These are phyloP conservation scores for Orchestia grillus DNA, from an alignment of 1,140 invertebrate genomes.

Conservation along the genomic window DNA sequence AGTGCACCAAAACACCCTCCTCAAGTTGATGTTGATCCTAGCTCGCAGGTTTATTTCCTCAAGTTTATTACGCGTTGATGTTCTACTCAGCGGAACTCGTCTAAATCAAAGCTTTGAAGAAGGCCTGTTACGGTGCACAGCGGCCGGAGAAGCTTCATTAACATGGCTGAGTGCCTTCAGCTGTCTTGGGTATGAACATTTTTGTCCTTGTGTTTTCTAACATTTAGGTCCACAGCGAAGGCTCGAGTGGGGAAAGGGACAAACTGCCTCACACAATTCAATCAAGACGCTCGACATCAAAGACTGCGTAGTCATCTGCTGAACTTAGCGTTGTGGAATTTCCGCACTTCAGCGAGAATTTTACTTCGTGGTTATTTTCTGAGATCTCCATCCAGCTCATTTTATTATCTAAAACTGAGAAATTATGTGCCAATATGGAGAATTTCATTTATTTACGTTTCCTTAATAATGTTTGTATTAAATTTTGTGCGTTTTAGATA, in stretches of 20 bases:
- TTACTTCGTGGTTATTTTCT: neutral
- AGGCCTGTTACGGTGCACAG: neutral
- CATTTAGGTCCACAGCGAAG: neutral
- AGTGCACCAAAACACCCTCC: neutral
- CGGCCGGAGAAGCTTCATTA: neutral
- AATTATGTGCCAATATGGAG: no score
- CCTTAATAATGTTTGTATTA: no score
- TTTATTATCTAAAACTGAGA: no score
- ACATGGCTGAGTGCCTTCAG: neutral
- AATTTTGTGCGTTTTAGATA: no score
- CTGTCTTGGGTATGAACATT: neutral
- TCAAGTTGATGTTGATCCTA: neutral
- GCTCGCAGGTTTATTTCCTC: neutral
- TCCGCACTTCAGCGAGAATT: neutral
- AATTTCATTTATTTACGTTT: no score
- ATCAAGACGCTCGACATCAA: neutral
- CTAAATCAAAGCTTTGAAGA: slow-evolving; percentile 1
- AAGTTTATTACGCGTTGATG: neutral
- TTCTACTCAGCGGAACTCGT: neutral
- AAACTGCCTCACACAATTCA: neutral
- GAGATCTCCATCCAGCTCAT: no score
- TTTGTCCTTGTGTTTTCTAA: neutral
- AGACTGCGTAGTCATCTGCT: neutral
- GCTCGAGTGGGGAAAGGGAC: neutral
- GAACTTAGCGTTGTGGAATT: neutral